phyloP scores from a whole-genome alignment of 2,797 vertebrate genomes.

The Sebastes diaconus region DNA sequence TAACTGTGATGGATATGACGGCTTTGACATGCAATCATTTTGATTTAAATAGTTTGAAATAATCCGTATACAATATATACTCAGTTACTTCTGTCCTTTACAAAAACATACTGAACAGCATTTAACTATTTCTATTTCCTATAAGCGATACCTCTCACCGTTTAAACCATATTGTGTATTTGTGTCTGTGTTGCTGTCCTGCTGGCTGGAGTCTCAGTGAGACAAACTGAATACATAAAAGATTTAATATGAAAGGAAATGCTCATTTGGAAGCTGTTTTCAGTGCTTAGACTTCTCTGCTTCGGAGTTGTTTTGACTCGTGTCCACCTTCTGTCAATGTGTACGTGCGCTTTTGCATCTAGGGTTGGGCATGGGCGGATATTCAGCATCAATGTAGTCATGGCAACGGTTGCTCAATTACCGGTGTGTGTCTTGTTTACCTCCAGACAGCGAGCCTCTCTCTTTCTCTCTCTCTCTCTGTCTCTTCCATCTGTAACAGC shows the following conservation, averaged over 20 bases:
- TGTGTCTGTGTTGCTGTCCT: neutral
- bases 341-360: constrained; percentile 13
- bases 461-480: neutral
- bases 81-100: neutral
- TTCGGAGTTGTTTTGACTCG: neutral
- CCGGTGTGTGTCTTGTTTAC: constrained; percentile 56
- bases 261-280: neutral
- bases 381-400: constrained; percentile 55
- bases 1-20: no score
- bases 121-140: neutral
- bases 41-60: no score
- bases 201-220: neutral
- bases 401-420: constrained; percentile 59
- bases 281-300: neutral
- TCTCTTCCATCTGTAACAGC: constrained; percentile 39
- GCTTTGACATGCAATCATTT: neutral
- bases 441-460: constrained; percentile 10
- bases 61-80: neutral
- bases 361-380: constrained; percentile 9
- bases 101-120: neutral
- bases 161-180: neutral
- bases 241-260: neutral
- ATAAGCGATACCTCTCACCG: neutral
- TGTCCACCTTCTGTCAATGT: neutral
- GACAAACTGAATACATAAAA: neutral